Evolutionary conservation across 2,797 vertebrate genomes (phyloP), one percentile per base, ranked within the genome.

Genomic region (Xenopus petersii): DNA sequence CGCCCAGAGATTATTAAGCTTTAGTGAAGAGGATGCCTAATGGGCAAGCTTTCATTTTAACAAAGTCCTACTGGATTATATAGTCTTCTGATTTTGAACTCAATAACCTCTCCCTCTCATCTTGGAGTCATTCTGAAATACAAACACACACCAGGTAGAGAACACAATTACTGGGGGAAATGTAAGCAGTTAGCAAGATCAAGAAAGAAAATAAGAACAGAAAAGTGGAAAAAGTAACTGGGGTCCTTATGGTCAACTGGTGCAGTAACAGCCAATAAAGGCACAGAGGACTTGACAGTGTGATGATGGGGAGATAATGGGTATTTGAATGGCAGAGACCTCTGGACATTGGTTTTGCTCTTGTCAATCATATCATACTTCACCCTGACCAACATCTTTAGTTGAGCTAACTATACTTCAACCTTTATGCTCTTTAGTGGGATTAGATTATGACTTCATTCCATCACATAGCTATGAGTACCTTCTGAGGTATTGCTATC

Each of bases 41-140:
- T 78, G 71, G 75, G 75, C 69, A 78, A 73, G 59, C 36, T 69
- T 73, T 73, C 56, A 78, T 73, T 68, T 78, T 67, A 68, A 73
- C 75, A 78, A 77, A 78, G 70, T 78, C 75, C 66, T 73, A 26
- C 42, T 63, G 66, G 59, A 73, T 73, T 70, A 69, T 69, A 58
- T 62, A 69, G 65, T 73, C 71, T 69, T 69, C 51, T 64, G 75
- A 48, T 65, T 64, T 68, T 78, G 71, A 78, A 68, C 65, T 69
- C 75, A 58, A 17, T 78, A 67, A 73, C 65, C 75, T 69, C 71
- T 68, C 64, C 73, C n/a, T 58, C 36, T 42, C 6, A 5, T 70
- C 60, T 68, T 72, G n/a, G 24, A 75, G 64, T 26, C 74, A 60
- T 47, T 73, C 30, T 62, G 26, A 73, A 68, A 77, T 67, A 55